phyloP scores from a whole-genome alignment of 2,113 vertebrate species.

The Strix aluco region DNA sequence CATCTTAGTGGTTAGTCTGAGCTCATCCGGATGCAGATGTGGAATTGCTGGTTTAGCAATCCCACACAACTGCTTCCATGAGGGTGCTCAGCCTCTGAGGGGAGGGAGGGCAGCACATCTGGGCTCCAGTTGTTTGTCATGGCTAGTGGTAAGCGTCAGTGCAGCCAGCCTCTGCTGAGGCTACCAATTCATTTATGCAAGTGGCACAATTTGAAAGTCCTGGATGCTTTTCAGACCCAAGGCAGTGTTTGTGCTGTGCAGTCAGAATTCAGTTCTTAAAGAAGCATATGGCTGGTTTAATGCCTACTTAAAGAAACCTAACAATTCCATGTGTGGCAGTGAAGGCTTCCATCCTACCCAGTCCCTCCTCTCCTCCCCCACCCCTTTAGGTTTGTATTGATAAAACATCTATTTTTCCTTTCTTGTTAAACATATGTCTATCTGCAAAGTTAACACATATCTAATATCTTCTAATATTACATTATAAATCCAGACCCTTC shows the following conservation, averaged over 20 bases:
- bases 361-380: not conserved
- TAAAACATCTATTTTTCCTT: not conserved
- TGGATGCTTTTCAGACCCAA: not conserved
- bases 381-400: not conserved
- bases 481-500: not conserved
- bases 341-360: not conserved
- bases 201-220: not conserved
- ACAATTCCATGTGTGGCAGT: not conserved
- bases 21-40: accelerated
- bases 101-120: not conserved
- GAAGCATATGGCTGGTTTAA: not conserved
- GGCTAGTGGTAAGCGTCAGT: accelerated
- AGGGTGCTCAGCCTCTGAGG: not conserved
- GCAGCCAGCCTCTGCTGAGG: not conserved
- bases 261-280: not conserved
- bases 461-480: not conserved
- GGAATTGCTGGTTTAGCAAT: not conserved
- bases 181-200: not conserved
- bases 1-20: not conserved
- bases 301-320: not conserved
- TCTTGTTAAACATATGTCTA: not conserved
- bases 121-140: not conserved
- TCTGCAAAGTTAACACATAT: not conserved
- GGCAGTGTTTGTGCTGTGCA: not conserved
- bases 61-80: accelerated